Percentiles rank a stretch among this genome's conserved stretches.
Conservation (phyloP, 2,888 invertebrate species). For the Phyllotreta cruciferae region DNA sequence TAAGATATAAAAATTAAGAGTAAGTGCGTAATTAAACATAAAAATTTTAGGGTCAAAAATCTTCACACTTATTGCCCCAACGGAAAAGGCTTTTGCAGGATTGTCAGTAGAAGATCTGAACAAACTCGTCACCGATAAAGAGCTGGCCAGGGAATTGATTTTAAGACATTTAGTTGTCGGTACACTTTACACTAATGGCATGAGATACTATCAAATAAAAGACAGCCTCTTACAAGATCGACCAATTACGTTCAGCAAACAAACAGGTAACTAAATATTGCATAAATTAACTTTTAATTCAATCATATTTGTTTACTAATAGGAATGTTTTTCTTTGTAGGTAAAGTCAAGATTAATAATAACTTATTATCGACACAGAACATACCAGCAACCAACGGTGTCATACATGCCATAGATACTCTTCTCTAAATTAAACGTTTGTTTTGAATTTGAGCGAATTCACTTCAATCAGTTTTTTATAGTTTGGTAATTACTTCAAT, state of each 20-base stretch:
- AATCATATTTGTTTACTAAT: background rate
- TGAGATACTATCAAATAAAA: slow-evolving; percentile 85
- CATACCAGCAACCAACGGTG: slow-evolving; percentile 87
- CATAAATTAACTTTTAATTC: background rate
- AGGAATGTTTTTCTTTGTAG: slow-evolving; percentile 65
- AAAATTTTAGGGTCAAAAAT: slow-evolving; percentile 74
- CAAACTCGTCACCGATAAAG: slow-evolving; percentile 68
- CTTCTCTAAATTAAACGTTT: slow-evolving; percentile 62
- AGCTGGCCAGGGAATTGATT: slow-evolving; percentile 75
- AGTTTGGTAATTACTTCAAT: background rate
- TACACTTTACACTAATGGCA: slow-evolving; percentile 83
- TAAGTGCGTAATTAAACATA: background rate
- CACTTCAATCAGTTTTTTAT: slow-evolving; percentile 2
- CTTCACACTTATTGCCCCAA: slow-evolving; percentile 85
- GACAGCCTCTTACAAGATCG: slow-evolving; percentile 79
- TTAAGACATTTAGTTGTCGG: slow-evolving; percentile 79
- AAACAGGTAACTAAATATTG: slow-evolving; percentile 65
- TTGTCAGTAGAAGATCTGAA: slow-evolving; percentile 69
- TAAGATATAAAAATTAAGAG: slow-evolving; percentile 48
- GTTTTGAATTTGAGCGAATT: slow-evolving; percentile 8
- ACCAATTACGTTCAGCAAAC: slow-evolving; percentile 82
- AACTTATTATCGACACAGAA: slow-evolving; percentile 83
- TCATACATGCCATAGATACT: slow-evolving; percentile 82
- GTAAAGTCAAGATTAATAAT: slow-evolving; percentile 85
- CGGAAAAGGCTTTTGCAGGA: slow-evolving; percentile 79